Evolutionary conservation across 2,113 vertebrate species (phyloP).

Genomic region (Polypterus bichir): DNA sequence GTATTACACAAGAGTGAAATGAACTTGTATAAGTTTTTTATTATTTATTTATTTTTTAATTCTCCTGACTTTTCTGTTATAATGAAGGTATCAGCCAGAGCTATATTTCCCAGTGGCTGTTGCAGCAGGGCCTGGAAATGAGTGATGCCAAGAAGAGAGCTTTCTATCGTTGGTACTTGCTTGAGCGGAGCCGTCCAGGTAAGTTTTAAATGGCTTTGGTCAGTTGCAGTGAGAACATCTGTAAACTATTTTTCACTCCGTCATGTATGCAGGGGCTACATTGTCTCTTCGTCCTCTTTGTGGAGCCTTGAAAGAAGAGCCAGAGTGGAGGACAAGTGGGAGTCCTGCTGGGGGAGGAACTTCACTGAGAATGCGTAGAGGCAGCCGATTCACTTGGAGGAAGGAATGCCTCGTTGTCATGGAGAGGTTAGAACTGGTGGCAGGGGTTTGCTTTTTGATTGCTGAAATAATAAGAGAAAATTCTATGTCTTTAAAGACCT

Average conservation of each 20-base stretch:
- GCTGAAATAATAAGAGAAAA: too few relatives aligned
- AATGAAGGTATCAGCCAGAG: constrained; percentile 62
- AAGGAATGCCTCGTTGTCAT: constrained; percentile 69
- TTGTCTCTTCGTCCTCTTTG: constrained; percentile 54
- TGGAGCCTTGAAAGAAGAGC: constrained; percentile 51
- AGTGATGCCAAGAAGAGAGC: constrained; percentile 63
- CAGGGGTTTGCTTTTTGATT: background rate
- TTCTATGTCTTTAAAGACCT: too few relatives aligned
- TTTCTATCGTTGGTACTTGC: constrained; percentile 68
- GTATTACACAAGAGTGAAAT: too few relatives aligned
- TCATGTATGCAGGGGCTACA: constrained; percentile 41
- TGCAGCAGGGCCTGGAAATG: constrained; percentile 69
- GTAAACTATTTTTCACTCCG: too few relatives aligned
- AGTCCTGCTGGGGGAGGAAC: constrained; percentile 43
- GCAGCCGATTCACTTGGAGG: constrained; percentile 67
- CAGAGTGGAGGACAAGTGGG: constrained; percentile 53
- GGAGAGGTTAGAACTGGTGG: constrained; percentile 47
- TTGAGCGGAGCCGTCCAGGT: constrained; percentile 65
- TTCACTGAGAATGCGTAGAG: constrained; percentile 53
- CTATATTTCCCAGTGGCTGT: constrained; percentile 67
- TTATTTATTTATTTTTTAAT: too few relatives aligned
- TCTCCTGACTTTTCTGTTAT: too few relatives aligned
- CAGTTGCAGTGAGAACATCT: too few relatives aligned
- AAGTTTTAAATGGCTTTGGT: constrained; percentile 14
- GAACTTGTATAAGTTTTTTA: too few relatives aligned